Conservation (phyloP, 1,140 invertebrate genomes). For the Drosophila obscura region DNA sequence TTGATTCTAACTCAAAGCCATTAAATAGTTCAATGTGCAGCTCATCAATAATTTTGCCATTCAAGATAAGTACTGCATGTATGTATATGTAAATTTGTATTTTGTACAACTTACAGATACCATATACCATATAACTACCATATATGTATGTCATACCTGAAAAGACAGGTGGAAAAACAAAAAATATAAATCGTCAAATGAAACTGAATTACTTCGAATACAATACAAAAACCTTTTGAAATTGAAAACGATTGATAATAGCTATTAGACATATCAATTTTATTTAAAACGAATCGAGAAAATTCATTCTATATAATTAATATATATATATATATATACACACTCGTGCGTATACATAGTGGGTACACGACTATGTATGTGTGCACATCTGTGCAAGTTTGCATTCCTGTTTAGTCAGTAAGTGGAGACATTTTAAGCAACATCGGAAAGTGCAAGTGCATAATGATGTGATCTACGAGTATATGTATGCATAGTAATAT, state of each 20-base stretch:
- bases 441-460: slow-evolving; percentile 16
- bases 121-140: slow-evolving; percentile 17
- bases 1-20: slow-evolving; percentile 41
- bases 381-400: slow-evolving; percentile 46
- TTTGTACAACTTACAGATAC: slow-evolving; percentile 47
- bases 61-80: slow-evolving; percentile 17
- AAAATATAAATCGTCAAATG: slow-evolving; percentile 32
- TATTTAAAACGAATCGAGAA: slow-evolving; percentile 56
- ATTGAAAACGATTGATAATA: slow-evolving; percentile 84
- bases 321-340: slow-evolving; percentile 33
- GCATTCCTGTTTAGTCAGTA: slow-evolving; percentile 69
- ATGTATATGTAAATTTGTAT: slow-evolving; percentile 39
- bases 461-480: slow-evolving; percentile 18
- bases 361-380: slow-evolving; percentile 13
- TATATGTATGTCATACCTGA: slow-evolving; percentile 32
- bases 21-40: slow-evolving; percentile 21
- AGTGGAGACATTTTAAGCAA: slow-evolving; percentile 56
- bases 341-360: slow-evolving; percentile 6
- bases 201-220: slow-evolving; percentile 72
- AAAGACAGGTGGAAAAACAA: slow-evolving; percentile 5
- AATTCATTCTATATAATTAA: slow-evolving; percentile 27
- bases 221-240: slow-evolving; percentile 71
- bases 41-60: slow-evolving; percentile 44
- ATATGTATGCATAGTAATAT: background rate
- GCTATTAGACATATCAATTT: slow-evolving; percentile 84